Conservation (phyloP, 2,888 invertebrate species). For the Patella caerulea region DNA sequence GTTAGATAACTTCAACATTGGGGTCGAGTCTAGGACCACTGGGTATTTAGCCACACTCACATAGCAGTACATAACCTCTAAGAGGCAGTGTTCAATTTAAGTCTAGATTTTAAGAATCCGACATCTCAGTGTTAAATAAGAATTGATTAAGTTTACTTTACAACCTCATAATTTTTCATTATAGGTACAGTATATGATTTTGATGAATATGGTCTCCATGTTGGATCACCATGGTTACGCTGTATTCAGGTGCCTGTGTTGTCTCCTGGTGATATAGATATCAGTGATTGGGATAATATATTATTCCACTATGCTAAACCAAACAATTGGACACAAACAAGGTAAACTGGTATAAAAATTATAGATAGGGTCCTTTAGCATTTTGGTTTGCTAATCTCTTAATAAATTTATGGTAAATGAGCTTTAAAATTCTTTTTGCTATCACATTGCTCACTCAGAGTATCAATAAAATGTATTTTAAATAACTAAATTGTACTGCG, state of each 20-base stretch:
- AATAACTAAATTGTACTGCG: too few species aligned
- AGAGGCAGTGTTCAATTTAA: not conserved
- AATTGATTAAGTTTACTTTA: too few species aligned
- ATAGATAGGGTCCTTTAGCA: too few species aligned
- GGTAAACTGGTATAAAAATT: conserved; percentile 21
- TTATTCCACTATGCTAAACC: conserved; percentile 26
- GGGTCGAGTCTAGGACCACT: not conserved
- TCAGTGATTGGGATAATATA: conserved; percentile 31
- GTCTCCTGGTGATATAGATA: conserved; percentile 5
- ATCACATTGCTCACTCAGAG: too few species aligned
- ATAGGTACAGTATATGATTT: conserved; percentile 85
- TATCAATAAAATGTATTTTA: too few species aligned
- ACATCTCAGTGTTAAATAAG: too few species aligned
- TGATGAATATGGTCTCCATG: conserved; percentile 82
- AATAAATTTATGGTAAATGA: too few species aligned
- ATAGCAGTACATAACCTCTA: not conserved
- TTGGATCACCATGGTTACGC: conserved; percentile 72
- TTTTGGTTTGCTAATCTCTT: too few species aligned
- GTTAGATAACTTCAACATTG: too few species aligned
- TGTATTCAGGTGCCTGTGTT: conserved; percentile 67
- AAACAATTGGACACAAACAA: conserved; percentile 23
- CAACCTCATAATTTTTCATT: conserved; percentile 7
- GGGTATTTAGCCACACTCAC: not conserved
- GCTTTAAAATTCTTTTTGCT: too few species aligned
- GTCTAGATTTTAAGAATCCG: too few species aligned